Base-by-base conservation (phyloP, 1,140 invertebrate species). In the Temnothorax nylanderi region DNA sequence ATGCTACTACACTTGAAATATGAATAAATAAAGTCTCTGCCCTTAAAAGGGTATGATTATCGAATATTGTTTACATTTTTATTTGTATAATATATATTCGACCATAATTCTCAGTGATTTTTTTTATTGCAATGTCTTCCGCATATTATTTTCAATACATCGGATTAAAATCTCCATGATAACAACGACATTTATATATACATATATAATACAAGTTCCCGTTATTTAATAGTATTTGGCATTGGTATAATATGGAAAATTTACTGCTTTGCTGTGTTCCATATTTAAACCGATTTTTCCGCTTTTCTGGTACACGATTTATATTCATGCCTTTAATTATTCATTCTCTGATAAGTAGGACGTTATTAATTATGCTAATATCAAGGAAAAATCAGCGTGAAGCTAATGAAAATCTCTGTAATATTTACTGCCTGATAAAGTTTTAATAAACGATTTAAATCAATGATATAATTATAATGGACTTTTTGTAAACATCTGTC, bases 371-470 rank as follows among this genome's bases (percentile, higher is more conserved):
- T 87, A 71, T 41, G 18, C 21, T 81, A 84, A 75, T 56, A 64
- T 37, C 60, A 18, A 44, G 26, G 26, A 26, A 26, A 26, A 26
- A 47, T 2, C 13, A 49, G 51, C n/a, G 47, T 85, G 56, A 44
- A 16, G 32, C 49, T 21, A 51, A 37, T 3, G 4, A 81, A 75
- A 69, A 67, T 41, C 26, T 34, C n/a, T 90, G 88, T 90, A 90
- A 90, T 41, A 56, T 21, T 65, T 56, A 90, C 80, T 90, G 80
- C 75, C 60, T 90, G 80, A 90, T 89, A 85, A 90, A 90, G 8
- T 85, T 80, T 87, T 85, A 80, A 54, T 89, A 26, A 88, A 21
- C 32, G 49, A 75, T 47, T 67, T 47, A 67, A 67, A 26, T 67
- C 18, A 67, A 47, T 26, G n/a, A 47, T 64, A 34, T 7, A 64